phyloP scores from a whole-genome alignment of 1,140 invertebrate genomes.

The Medauroidea extradentata region DNA sequence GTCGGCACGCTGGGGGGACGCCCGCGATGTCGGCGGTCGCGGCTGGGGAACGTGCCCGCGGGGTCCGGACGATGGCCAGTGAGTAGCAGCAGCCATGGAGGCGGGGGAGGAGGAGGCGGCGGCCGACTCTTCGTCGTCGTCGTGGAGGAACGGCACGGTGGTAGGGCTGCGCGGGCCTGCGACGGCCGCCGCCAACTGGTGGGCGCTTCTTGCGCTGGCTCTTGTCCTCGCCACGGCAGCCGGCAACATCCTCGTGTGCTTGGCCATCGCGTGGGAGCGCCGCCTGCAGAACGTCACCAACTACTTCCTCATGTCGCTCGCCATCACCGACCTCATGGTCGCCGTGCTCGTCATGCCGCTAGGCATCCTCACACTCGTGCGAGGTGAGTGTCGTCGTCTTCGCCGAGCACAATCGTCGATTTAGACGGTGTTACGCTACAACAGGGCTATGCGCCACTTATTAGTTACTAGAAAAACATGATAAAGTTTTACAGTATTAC shows the following conservation, averaged over 20 bases:
- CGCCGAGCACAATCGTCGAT: no score
- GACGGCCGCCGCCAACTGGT: slow-evolving; percentile 51
- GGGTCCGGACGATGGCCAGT: neutral
- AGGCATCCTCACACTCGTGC: slow-evolving; percentile 71
- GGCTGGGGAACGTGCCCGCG: no score
- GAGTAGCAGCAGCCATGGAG: neutral
- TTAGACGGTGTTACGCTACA: no score
- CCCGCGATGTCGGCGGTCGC: neutral
- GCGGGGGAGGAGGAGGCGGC: neutral
- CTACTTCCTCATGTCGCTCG: slow-evolving; percentile 93
- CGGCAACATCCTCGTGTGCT: slow-evolving; percentile 90
- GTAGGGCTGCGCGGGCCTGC: neutral
- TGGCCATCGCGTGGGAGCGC: slow-evolving; percentile 84
- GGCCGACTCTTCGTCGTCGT: neutral
- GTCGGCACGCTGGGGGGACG: no score
- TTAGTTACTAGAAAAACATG: no score
- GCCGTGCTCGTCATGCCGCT: slow-evolving; percentile 88
- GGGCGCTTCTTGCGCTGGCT: slow-evolving; percentile 69
- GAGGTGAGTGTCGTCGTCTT: slow-evolving; percentile 55
- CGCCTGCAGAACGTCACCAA: slow-evolving; percentile 93
- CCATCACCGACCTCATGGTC: slow-evolving; percentile 92
- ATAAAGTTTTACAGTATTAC: no score
- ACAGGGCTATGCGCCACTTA: no score
- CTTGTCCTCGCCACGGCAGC: slow-evolving; percentile 82
- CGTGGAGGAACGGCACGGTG: neutral